Conservation (phyloP, 2,888 invertebrate genomes). For the Polia nebulosa region DNA sequence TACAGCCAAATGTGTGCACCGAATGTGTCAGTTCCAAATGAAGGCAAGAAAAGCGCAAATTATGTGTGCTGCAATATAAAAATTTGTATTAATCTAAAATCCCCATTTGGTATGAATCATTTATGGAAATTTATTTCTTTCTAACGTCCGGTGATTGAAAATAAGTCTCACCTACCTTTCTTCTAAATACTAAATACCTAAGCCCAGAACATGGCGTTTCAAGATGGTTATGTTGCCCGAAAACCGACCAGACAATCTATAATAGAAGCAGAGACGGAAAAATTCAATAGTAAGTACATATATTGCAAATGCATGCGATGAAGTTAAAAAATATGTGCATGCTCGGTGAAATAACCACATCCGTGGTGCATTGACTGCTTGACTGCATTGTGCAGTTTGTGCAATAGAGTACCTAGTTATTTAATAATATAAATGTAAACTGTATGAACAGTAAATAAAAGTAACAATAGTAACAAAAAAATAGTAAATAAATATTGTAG, state of each 20-base stretch:
- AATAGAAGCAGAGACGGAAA: neutral
- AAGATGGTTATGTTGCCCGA: neutral
- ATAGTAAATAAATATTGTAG: no score
- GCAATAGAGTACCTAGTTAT: no score
- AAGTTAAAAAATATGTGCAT: no score
- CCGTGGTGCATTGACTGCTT: no score
- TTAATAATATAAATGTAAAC: no score
- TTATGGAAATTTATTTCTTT: conserved; percentile 59
- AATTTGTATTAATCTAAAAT: conserved; percentile 65
- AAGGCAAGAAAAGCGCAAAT: conserved; percentile 70
- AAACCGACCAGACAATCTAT: neutral
- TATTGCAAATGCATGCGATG: no score
- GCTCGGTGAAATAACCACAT: neutral
- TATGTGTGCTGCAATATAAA: conserved; percentile 76
- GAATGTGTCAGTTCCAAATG: conserved; percentile 73
- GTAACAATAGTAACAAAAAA: no score
- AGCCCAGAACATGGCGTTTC: neutral
- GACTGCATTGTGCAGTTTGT: no score
- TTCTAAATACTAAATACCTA: conserved; percentile 28
- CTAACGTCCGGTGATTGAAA: conserved; percentile 42
- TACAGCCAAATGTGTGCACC: conserved; percentile 67
- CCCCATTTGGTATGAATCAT: conserved; percentile 44
- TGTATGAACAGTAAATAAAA: no score
- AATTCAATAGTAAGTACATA: neutral
- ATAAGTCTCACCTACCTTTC: conserved; percentile 25